These are phyloP conservation scores for Danio choprae DNA, from an alignment of 2,797 vertebrate genomes.

Conservation along the genomic window DNA sequence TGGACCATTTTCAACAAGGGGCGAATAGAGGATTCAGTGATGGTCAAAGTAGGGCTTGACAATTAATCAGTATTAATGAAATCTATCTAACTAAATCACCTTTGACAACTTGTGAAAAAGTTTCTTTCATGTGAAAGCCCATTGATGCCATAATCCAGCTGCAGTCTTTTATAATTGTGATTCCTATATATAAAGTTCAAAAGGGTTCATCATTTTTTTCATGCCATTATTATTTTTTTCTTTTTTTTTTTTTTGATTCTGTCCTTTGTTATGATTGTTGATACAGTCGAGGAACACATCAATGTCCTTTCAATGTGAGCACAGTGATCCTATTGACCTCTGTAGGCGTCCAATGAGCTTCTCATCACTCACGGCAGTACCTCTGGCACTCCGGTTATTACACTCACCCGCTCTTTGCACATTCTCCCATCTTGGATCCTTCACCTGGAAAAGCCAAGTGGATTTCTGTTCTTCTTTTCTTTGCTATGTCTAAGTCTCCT, in stretches of 20 bases:
- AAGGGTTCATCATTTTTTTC: constrained; percentile 12
- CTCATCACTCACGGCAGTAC: constrained; percentile 76
- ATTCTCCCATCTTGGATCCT: constrained; percentile 35
- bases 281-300: constrained; percentile 79
- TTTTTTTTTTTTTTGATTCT: constrained; percentile 73
- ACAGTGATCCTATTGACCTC: constrained; percentile 76
- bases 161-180: too few relatives aligned
- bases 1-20: too few relatives aligned
- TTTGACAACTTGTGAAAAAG: too few relatives aligned
- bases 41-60: too few relatives aligned
- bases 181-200: too few relatives aligned
- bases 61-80: too few relatives aligned
- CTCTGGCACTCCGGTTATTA: constrained; percentile 77
- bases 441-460: constrained; percentile 58
- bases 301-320: constrained; percentile 72
- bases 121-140: too few relatives aligned
- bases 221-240: constrained; percentile 78
- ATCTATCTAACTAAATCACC: too few relatives aligned
- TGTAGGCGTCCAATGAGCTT: constrained; percentile 71
- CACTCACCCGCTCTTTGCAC: constrained; percentile 52
- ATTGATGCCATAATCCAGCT: too few relatives aligned
- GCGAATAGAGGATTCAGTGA: too few relatives aligned
- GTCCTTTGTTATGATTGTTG: constrained; percentile 75
- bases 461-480: constrained; percentile 47
- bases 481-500: constrained; percentile 37